phyloP scores from a whole-genome alignment of 2,113 vertebrate species.

The Coturnix japonica region DNA sequence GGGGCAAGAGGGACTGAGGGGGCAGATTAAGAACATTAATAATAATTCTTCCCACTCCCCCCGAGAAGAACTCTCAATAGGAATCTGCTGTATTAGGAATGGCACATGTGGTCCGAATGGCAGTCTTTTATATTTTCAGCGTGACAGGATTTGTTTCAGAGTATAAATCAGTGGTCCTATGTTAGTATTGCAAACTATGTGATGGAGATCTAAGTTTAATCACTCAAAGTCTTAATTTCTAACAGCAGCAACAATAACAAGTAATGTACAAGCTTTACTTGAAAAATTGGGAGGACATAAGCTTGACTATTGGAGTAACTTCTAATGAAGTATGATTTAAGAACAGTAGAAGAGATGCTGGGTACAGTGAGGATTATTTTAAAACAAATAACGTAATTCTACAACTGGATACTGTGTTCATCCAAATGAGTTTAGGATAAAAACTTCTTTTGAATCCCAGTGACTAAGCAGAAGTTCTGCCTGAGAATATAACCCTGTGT shows the following conservation, averaged over 20 bases:
- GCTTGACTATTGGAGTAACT: neutral
- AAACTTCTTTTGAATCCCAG: neutral
- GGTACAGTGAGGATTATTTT: neutral
- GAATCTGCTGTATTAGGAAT: neutral
- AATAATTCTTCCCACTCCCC: rapidly evolving
- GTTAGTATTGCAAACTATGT: neutral
- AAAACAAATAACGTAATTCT: neutral
- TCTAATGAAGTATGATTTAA: neutral
- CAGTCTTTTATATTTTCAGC: neutral
- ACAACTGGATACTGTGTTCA: neutral
- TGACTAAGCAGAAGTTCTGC: neutral
- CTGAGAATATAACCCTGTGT: neutral
- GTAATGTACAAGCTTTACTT: neutral
- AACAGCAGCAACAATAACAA: neutral
- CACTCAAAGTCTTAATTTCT: neutral
- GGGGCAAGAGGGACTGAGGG: neutral
- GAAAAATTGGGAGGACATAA: neutral
- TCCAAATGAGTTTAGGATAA: neutral
- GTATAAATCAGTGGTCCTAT: neutral
- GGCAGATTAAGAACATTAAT: no score
- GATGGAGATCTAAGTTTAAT: neutral
- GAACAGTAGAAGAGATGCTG: neutral
- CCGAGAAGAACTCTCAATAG: neutral
- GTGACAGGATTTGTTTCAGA: neutral
- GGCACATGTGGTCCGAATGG: neutral